Base-by-base conservation (phyloP, 2,888 invertebrate species). In the Dione juno region DNA sequence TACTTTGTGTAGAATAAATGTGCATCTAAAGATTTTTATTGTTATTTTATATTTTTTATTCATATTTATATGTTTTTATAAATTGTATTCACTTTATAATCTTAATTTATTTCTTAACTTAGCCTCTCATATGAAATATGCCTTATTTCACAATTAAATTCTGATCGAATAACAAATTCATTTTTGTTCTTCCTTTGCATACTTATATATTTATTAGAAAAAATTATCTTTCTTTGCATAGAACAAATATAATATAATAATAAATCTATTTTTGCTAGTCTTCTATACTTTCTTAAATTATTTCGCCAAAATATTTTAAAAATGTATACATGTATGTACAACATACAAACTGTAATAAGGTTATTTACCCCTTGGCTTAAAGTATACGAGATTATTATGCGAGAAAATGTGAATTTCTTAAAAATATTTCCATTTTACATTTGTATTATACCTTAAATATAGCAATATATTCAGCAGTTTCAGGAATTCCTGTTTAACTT, bases 321-420 rank as follows among this genome's bases (percentile, higher is more conserved):
- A 19, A 57, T 16, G 11, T 57, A 11, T 57, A 3, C 16, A 16
- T 10, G 21, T 6, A 28, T 61, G 45, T 11, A 45, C n/a, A 45
- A 45, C 11, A 28, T 61, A 16, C 37, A 45, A n/a, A 28, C 11
- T 45, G 16, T 45, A 16, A 28, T 61, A 45, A 61, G 61, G n/a
- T 45, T 45, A 28, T 43, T 41, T 61, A 61, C 61, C 61, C 61
- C 11, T 61, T 61, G 61, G 45, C 61, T 61, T 21, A 45, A 28
- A 45, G 7, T 35, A 45, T 61, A 61, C n/a, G n/a, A 61, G 61
- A 0, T 28, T n/a, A 37, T 16, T 40, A 35, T 61, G 61, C 45
- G 6, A 45, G 35, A 61, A 16, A 28, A 35, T 35, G 8, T 35
- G 16, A 7, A 16, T 45, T 61, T 61, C 45, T 45, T 61, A 1